Evolutionary conservation across 2,888 invertebrate genomes (phyloP).

Genomic region (Xestia sexstrigata): DNA sequence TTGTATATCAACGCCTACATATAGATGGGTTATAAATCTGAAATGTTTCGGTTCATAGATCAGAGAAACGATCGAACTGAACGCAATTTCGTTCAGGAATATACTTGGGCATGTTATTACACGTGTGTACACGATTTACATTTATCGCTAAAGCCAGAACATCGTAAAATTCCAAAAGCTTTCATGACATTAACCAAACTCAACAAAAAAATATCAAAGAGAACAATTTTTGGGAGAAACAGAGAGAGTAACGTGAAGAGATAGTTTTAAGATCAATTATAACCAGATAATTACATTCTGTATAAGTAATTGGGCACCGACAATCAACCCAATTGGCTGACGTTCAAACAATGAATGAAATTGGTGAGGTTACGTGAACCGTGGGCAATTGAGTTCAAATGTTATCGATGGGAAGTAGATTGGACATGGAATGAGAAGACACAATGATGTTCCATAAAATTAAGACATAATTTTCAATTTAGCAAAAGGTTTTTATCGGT

Average conservation of each 20-base stretch:
- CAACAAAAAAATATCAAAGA: not conserved
- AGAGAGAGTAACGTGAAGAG: not conserved
- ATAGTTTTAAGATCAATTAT: slow-evolving; percentile 23
- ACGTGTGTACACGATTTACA: slow-evolving; percentile 49
- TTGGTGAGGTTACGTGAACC: slow-evolving; percentile 59
- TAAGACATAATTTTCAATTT: slow-evolving; percentile 50
- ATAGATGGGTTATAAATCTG: slow-evolving; percentile 52
- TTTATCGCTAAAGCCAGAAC: slow-evolving; percentile 44
- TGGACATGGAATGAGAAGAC: slow-evolving; percentile 29
- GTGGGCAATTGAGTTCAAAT: slow-evolving; percentile 64
- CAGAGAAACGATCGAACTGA: slow-evolving; percentile 40
- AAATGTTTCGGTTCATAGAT: slow-evolving; percentile 59
- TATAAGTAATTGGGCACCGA: slow-evolving; percentile 49
- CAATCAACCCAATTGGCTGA: slow-evolving; percentile 59
- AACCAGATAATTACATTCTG: slow-evolving; percentile 31
- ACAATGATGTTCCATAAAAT: slow-evolving; percentile 37
- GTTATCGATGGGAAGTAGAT: slow-evolving; percentile 61
- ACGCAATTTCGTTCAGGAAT: slow-evolving; percentile 46
- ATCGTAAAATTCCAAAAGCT: slow-evolving; percentile 25
- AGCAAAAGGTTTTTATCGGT: slow-evolving; percentile 9
- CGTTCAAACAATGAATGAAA: slow-evolving; percentile 62
- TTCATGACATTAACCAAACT: slow-evolving; percentile 28
- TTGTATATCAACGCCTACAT: slow-evolving; percentile 34
- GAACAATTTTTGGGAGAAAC: not conserved
- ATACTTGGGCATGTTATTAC: slow-evolving; percentile 42